Conservation (phyloP, 2,888 invertebrate genomes). For the Acanthosoma haemorrhoidale region DNA sequence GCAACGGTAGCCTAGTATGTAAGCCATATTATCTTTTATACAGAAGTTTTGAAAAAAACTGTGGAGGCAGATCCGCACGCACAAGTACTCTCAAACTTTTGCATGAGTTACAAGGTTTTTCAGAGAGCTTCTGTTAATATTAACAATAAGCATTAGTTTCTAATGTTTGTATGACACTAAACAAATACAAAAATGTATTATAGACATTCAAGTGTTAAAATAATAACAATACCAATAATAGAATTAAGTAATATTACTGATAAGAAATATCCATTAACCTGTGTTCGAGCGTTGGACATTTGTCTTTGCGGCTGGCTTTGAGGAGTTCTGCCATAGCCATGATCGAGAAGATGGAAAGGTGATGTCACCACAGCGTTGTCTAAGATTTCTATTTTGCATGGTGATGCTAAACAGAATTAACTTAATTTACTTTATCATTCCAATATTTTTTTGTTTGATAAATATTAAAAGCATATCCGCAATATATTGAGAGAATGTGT, state of each 20-base stretch:
- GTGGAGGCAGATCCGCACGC: too few relatives aligned
- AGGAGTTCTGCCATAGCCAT: conserved; percentile 80
- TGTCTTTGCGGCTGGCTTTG: conserved; percentile 52
- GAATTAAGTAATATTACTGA: neutral
- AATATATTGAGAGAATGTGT: too few relatives aligned
- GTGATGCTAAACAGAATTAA: conserved; percentile 26
- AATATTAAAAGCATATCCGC: neutral
- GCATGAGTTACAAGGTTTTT: too few relatives aligned
- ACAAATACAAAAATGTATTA: too few relatives aligned
- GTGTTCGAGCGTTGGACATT: conserved; percentile 41
- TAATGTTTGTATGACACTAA: too few relatives aligned
- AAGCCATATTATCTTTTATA: too few relatives aligned
- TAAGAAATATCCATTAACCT: conserved; percentile 39
- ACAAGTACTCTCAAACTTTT: too few relatives aligned
- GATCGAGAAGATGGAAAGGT: conserved; percentile 75
- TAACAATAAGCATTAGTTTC: too few relatives aligned
- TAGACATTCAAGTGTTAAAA: too few relatives aligned
- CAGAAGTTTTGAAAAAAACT: too few relatives aligned
- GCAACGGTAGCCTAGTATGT: too few relatives aligned
- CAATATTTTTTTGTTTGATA: neutral
- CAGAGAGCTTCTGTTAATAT: too few relatives aligned
- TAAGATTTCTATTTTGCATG: conserved; percentile 34
- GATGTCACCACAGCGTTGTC: conserved; percentile 45
- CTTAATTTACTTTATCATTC: neutral
- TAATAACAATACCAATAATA: neutral